Evolutionary conservation across 2,797 vertebrate species (phyloP), one percentile per base, ranked within the genome.

Genomic region (Coreius guichenoti): DNA sequence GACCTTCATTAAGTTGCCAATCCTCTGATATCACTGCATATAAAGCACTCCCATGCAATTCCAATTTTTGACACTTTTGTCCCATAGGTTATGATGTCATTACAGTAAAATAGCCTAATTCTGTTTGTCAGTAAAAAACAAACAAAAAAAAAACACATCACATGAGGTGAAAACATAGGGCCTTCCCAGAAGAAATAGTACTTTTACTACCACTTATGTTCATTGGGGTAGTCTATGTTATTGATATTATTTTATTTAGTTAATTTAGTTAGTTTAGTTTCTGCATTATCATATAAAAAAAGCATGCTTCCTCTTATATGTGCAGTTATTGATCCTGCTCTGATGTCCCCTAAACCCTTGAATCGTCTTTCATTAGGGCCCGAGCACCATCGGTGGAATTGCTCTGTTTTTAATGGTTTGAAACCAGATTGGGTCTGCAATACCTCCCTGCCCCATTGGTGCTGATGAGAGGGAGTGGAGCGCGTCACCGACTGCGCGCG

Each of bases 381-480:
- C n/a, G n/a, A n/a, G n/a, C n/a, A n/a, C n/a, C n/a, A n/a, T n/a
- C n/a, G n/a, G n/a, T n/a, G n/a, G n/a, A n/a, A n/a, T n/a, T n/a
- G n/a, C n/a, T n/a, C n/a, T n/a, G n/a, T n/a, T n/a, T n/a, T n/a
- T 6, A 51, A 31, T 19, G 31, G 19, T 61, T 36, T 65, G 29
- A 26, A 12, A 21, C 21, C 39, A 21, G 43, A 21, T 31, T 19
- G 21, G 4, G 19, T 29, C 54, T 36, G 67, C 51, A 72, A 21
- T 69, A 5, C 51, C 80, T 29, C 68, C 47, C 49, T 45, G 68
- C 54, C 39, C 21, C 56, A 73, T 51, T 80, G 68, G 77, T 80
- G 77, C 84, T 85, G 84, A 85, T 85, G 84, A 80, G 84, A 85
- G 76, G 21, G 77, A 80, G 68, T 43, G 68, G 49, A 63, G 16